Evolutionary conservation across 1,140 invertebrate genomes (phyloP), one percentile per base, ranked within the genome.

Genomic region (Pygmarrhopalites habei): DNA sequence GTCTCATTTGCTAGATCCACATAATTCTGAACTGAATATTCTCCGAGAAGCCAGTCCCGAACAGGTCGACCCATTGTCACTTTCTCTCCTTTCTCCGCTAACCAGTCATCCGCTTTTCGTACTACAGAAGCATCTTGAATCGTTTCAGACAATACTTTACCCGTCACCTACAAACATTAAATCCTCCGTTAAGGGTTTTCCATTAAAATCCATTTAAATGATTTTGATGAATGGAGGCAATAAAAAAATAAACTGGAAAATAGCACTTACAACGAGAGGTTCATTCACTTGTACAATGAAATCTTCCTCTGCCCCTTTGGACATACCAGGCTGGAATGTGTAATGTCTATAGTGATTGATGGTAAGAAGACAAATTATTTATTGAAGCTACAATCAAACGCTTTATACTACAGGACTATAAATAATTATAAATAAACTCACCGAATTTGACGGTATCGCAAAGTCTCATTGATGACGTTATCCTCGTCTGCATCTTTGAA

Each of bases 251-350:
- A n/a, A n/a, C n/a, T n/a, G n/a, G n/a, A n/a, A n/a, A n/a, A n/a
- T n/a, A n/a, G n/a, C n/a, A 19, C 32, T 67, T 63, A 70, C 68
- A 17, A 70, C 17, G 15, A 65, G 39, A 0, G 68, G 68, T n/a
- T 62, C 57, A 61, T 70, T 70, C 3, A 65, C 39, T 0, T 62
- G 59, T 0, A 62, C 64, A 23, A 70, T 56, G 29, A 60, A 29
- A 25, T 70, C 68, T 23, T 62, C 61, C 19, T 70, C 68, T 19
- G 26, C 63, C 17, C 65, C 65, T 14, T 46, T 46, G 5, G 64
- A 64, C 66, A 68, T 64, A 15, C 61, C 64, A 25, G 66, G 61
- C 39, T 62, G 57, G 56, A 71, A 68, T 21, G 35, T 51, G 43
- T 65, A 65, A 5, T 35, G 15, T 15, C 32, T n/a, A n/a, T 35